A percentile compares a stretch with the other conserved stretches of the same genome.
Evolutionary conservation across 2,888 invertebrate species (phyloP).

Genomic region (Laothoe populi): DNA sequence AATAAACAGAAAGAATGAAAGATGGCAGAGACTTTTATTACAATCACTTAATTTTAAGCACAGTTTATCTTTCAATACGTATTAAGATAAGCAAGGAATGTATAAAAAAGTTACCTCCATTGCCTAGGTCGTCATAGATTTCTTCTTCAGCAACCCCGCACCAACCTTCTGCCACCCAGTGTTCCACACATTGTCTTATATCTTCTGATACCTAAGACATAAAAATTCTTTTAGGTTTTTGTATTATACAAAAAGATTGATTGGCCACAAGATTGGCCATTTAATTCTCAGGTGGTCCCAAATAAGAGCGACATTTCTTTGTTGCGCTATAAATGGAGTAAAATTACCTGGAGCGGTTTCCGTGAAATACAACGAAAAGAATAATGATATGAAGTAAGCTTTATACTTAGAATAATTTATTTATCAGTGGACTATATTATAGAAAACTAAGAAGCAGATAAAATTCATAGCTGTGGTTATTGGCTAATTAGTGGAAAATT

Average conservation of each 20-base stretch:
- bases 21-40: too few species aligned
- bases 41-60: background rate
- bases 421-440: too few species aligned
- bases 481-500: constrained; percentile 12
- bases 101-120: constrained; percentile 51
- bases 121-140: constrained; percentile 70
- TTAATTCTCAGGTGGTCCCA: too few species aligned
- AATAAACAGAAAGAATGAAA: too few species aligned
- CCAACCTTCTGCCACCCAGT: constrained; percentile 78
- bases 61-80: background rate
- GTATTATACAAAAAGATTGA: background rate
- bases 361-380: too few species aligned
- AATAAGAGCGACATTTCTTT: too few species aligned
- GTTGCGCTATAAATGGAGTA: too few species aligned
- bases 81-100: background rate
- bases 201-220: constrained; percentile 74
- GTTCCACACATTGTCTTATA: constrained; percentile 76
- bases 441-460: background rate
- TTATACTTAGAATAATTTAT: too few species aligned
- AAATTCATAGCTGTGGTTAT: background rate
- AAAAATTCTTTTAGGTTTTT: too few species aligned
- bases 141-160: constrained; percentile 79
- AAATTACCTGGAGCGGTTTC: too few species aligned
- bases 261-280: background rate
- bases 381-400: too few species aligned